Percentiles rank a stretch among this genome's conserved stretches.
These are phyloP conservation scores for Oreotrochilus melanogaster DNA, from an alignment of 2,113 vertebrate genomes.

Conservation along the genomic window DNA sequence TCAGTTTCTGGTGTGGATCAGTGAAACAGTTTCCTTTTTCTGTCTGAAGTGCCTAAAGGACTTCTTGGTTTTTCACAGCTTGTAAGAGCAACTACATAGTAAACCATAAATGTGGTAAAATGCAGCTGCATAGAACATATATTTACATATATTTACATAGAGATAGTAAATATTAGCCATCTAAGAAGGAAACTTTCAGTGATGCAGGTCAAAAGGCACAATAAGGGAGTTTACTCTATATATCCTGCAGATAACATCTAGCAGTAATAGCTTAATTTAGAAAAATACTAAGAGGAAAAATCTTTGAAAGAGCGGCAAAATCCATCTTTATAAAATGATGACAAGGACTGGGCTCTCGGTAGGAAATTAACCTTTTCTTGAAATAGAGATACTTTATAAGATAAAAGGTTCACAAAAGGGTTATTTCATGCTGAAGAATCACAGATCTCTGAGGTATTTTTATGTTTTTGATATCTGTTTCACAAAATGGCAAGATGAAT, in stretches of 20 bases:
- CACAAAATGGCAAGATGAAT: constrained; percentile 26
- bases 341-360: neutral
- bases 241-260: neutral
- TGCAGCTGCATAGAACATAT: neutral
- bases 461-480: neutral
- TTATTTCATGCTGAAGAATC: neutral
- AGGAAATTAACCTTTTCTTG: constrained; percentile 23
- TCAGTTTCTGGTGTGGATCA: neutral
- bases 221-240: neutral
- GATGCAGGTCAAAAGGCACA: neutral
- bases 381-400: neutral
- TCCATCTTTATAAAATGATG: neutral
- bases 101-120: neutral
- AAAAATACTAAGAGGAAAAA: neutral
- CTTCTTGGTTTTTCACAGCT: neutral
- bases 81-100: neutral
- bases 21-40: neutral
- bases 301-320: neutral
- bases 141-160: too few relatives aligned
- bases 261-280: neutral
- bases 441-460: neutral
- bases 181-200: neutral
- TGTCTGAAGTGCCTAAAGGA: neutral
- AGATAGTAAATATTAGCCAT: neutral
- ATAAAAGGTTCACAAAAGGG: neutral